Evolutionary conservation across 2,797 vertebrate species (phyloP).

Genomic region (Phoxinus dragarum): DNA sequence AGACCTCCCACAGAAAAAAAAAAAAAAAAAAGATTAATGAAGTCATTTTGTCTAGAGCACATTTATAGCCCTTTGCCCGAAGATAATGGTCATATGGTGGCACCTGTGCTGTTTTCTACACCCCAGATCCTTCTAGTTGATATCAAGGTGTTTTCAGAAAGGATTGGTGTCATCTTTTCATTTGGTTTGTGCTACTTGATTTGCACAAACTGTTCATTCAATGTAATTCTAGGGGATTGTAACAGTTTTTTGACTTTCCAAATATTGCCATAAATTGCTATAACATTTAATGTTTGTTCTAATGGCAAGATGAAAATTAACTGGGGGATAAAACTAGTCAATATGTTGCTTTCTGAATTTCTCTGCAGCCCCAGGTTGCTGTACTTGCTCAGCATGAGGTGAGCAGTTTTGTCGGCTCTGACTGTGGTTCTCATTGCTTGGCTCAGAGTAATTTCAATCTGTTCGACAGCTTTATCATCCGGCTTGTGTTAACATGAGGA

Average conservation of each 20-base stretch:
- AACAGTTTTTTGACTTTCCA: background rate
- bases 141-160: slow-evolving; percentile 34
- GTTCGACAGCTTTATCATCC: slow-evolving; percentile 48
- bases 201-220: background rate
- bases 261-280: background rate
- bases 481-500: slow-evolving; percentile 30
- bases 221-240: background rate
- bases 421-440: slow-evolving; percentile 42
- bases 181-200: background rate
- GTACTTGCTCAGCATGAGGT: slow-evolving; percentile 50
- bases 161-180: background rate
- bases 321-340: slow-evolving; percentile 25
- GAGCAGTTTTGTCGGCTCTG: slow-evolving; percentile 45
- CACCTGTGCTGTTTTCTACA: slow-evolving; percentile 28
- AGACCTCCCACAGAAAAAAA: slow-evolving; percentile 45
- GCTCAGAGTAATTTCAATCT: slow-evolving; percentile 50
- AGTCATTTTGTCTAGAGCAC: slow-evolving; percentile 57
- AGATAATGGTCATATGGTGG: slow-evolving; percentile 45
- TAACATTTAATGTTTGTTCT: slow-evolving; percentile 1
- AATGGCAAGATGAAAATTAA: slow-evolving; percentile 27
- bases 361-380: slow-evolving; percentile 36
- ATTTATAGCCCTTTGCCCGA: slow-evolving; percentile 38
- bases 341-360: slow-evolving; percentile 38
- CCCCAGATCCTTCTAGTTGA: slow-evolving; percentile 14
- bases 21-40: slow-evolving; percentile 44